Conservation (phyloP, 2,113 vertebrate species). For the Eidolon helvum region DNA sequence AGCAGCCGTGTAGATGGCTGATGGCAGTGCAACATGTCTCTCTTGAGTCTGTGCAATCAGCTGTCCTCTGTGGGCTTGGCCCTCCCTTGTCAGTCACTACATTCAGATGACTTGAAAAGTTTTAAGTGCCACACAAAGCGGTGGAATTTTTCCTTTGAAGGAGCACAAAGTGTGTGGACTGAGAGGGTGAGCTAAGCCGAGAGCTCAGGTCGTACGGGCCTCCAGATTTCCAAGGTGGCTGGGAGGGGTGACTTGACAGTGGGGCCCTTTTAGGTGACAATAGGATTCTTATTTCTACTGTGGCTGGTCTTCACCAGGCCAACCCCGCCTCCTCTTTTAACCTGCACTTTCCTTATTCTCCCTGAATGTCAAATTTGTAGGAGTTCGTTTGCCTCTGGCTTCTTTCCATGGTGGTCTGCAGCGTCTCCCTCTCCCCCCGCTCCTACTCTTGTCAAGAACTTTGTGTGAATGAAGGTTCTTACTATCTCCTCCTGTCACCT, state of each 20-base stretch:
- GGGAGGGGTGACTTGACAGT: no score
- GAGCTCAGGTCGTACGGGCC: not conserved
- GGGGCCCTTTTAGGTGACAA: not conserved
- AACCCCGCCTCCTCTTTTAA: not conserved
- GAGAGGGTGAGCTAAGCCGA: not conserved
- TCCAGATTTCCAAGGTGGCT: not conserved
- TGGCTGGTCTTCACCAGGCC: not conserved
- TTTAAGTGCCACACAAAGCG: not conserved
- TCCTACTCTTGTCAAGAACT: not conserved
- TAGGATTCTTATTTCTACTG: not conserved
- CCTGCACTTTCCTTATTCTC: not conserved
- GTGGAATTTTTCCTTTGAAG: not conserved
- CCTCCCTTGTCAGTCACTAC: not conserved
- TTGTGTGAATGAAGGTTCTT: not conserved
- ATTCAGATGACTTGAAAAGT: not conserved
- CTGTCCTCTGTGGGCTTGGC: not conserved
- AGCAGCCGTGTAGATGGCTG: not conserved
- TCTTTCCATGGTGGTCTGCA: not conserved
- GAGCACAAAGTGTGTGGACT: not conserved
- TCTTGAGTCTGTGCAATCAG: not conserved
- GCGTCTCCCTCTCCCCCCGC: fast-evolving
- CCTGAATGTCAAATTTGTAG: not conserved
- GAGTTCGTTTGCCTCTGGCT: not conserved
- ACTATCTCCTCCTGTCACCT: not conserved
- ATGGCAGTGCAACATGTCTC: not conserved